Base-by-base conservation (phyloP, 2,113 vertebrate species). In the Steatornis caripensis region DNA sequence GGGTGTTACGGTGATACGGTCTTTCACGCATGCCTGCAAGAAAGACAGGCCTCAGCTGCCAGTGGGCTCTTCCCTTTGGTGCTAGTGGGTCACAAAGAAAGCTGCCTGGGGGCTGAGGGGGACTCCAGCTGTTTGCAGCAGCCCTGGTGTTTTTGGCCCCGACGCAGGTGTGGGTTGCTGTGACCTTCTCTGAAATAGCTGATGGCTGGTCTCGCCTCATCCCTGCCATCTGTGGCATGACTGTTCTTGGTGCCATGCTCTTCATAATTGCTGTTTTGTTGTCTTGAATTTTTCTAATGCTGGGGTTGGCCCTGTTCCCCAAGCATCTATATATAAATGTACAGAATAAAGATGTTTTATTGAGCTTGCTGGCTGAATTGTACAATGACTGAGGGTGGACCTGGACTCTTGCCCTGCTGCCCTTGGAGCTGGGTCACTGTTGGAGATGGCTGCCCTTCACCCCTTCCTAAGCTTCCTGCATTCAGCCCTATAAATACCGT, bases 341-440 rank as follows among this genome's bases (percentile, higher is more conserved):
- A 98, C 97, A 98, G 97, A 98, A 98, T 98, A 98, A 98, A 98
- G 88, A 97, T 95, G 97, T 98, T 98, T 98, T 98, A 98, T 97
- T 97, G 97, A 97, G 91, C 18, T 91, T 30, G 92, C 78, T 86
- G 77, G 45, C 46, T 54, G 65, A 64, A 32, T 70, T 84, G 27
- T 88, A 60, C 58, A 36, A 26, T 20, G 55, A 71, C 65, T 11
- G 11, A 74, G 27, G 81, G 77, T 78, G 60, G 80, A 84, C 70
- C 55, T 62, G 65, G 43, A 54, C 80, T 89, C 17, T 78, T 41
- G 48, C 39, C 43, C 32, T 74, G 45, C 58, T 79, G 89, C 86
- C 87, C 66, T 93, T 90, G 80, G 30, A 46, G 84, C 80, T 89
- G 70, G 54, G 80, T 93, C 77, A 45, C 0, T 3, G 83, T 26